Conservation (phyloP, 2,113 vertebrate species). For the Crotalus tigris region DNA sequence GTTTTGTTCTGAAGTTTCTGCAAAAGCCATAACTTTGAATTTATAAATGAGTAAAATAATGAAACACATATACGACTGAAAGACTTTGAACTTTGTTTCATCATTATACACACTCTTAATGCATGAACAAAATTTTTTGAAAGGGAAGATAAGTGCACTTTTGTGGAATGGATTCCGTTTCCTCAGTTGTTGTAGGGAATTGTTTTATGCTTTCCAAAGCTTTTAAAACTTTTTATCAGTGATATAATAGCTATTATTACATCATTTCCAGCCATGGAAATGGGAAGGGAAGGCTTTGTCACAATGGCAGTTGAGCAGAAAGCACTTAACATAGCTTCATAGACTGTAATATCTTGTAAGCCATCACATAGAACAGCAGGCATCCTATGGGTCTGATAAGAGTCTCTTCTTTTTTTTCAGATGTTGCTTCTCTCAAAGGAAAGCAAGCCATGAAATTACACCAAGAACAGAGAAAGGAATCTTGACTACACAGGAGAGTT, state of each 20-base stretch:
- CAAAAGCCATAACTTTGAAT: background rate
- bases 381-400: background rate
- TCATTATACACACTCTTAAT: background rate
- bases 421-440: background rate
- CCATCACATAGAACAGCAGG: background rate
- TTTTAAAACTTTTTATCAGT: background rate
- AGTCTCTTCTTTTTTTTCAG: background rate
- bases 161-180: background rate
- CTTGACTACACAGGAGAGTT: background rate
- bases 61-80: background rate
- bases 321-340: constrained; percentile 23
- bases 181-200: constrained; percentile 7
- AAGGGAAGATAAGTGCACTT: background rate
- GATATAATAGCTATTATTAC: constrained; percentile 44
- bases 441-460: constrained; percentile 14
- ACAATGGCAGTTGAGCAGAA: constrained; percentile 37
- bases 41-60: background rate
- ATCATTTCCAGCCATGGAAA: constrained; percentile 18
- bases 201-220: background rate
- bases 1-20: background rate
- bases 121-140: background rate
- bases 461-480: background rate
- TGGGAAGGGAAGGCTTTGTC: background rate
- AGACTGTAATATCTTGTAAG: constrained; percentile 3
- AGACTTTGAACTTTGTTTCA: background rate